phyloP scores from a whole-genome alignment of 92 coral and sea anemone genomes.

The Pocillopora grandis region DNA sequence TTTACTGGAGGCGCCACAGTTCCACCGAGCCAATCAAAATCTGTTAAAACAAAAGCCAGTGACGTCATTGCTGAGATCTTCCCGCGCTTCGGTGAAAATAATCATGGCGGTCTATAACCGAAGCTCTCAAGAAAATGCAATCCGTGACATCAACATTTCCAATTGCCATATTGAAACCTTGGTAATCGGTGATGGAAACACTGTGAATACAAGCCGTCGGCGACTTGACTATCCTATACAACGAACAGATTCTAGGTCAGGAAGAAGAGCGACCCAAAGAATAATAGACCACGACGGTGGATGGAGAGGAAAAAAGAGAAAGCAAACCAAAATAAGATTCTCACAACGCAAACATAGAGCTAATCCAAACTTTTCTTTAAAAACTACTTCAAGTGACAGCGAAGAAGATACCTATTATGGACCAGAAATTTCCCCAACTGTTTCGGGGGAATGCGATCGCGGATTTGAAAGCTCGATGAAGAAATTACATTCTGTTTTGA shows the following conservation, averaged over 20 bases:
- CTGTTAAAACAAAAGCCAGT: not conserved
- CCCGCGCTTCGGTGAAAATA: not conserved
- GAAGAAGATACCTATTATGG: not conserved
- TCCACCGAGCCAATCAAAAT: not conserved
- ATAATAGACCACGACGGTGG: not conserved
- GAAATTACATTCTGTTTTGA: constrained; percentile 15
- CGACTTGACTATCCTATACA: not conserved
- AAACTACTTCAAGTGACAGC: not conserved
- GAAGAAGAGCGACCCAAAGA: constrained; percentile 11
- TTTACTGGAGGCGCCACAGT: not conserved
- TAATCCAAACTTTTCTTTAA: not conserved
- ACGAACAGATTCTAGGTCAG: not conserved
- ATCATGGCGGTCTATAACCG: not conserved
- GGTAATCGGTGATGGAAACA: constrained; percentile 11
- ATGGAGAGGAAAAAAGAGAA: not conserved
- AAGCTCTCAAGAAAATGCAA: not conserved
- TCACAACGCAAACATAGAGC: constrained; percentile 4
- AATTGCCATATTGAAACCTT: not conserved
- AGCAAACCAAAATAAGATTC: constrained; percentile 9
- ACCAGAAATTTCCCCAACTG: not conserved
- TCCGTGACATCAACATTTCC: not conserved
- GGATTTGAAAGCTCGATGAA: not conserved
- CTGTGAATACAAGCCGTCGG: not conserved
- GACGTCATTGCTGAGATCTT: not conserved
- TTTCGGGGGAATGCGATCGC: not conserved